These are phyloP conservation scores for Probosciger aterrimus DNA, from an alignment of 2,113 vertebrate genomes.

Conservation along the genomic window DNA sequence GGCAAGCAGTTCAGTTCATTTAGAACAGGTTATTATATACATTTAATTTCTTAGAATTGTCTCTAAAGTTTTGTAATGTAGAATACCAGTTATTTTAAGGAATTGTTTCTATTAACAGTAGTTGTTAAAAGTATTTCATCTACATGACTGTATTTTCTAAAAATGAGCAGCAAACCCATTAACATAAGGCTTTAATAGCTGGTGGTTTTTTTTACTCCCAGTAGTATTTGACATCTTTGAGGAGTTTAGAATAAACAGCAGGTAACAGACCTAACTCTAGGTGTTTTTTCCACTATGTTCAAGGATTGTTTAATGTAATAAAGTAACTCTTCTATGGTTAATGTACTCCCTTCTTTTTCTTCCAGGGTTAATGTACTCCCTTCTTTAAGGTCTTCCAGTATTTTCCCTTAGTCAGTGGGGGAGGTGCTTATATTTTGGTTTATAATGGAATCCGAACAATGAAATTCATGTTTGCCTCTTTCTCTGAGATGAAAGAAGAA, in stretches of 20 bases:
- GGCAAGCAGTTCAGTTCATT: constrained; percentile 34
- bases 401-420: background rate
- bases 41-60: constrained; percentile 31
- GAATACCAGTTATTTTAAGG: background rate
- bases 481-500: background rate
- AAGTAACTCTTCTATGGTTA: background rate
- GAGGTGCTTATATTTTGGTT: background rate
- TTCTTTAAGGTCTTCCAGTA: background rate
- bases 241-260: background rate
- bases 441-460: background rate
- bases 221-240: background rate
- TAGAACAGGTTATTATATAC: background rate
- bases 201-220: background rate
- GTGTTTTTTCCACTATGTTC: background rate
- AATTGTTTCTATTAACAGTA: background rate
- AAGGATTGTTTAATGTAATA: background rate
- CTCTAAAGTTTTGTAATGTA: background rate
- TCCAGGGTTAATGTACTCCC: background rate
- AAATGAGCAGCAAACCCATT: background rate
- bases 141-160: background rate
- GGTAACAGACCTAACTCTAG: background rate
- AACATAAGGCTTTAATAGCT: background rate
- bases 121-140: background rate
- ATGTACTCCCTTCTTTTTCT: background rate
- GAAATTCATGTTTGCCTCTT: background rate